These are phyloP conservation scores for Rattus rattus DNA, from an alignment of 2,113 vertebrate genomes.

Conservation along the genomic window DNA sequence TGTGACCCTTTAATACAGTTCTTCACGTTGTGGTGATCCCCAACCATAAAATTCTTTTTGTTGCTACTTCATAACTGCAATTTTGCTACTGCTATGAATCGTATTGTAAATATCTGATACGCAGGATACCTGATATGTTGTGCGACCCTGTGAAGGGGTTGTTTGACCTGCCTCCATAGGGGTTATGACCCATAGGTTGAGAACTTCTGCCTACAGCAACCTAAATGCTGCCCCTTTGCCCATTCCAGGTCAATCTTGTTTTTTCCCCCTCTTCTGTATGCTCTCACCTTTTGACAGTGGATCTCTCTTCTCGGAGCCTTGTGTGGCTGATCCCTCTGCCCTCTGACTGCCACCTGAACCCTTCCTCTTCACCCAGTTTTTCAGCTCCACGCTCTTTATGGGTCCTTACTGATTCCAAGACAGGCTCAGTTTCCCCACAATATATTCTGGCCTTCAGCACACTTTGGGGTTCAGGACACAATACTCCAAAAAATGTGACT, in stretches of 20 bases:
- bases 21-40: neutral
- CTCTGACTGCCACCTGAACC: neutral
- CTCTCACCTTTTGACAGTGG: neutral
- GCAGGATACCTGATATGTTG: neutral
- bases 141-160: neutral
- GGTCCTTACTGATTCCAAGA: neutral
- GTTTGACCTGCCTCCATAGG: neutral
- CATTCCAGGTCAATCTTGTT: neutral
- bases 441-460: neutral
- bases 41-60: neutral
- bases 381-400: neutral
- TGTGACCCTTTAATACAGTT: neutral
- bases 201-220: neutral
- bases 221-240: fast-evolving
- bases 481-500: neutral
- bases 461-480: neutral
- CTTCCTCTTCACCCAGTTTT: neutral
- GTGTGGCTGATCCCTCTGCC: neutral
- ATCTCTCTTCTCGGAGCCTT: neutral
- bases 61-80: neutral
- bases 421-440: neutral
- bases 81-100: neutral
- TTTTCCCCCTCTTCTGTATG: too few species aligned
- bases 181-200: neutral
- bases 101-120: neutral